These are phyloP conservation scores for Aspidiotus destructor DNA, from an alignment of 2,888 invertebrate species.

Conservation along the genomic window DNA sequence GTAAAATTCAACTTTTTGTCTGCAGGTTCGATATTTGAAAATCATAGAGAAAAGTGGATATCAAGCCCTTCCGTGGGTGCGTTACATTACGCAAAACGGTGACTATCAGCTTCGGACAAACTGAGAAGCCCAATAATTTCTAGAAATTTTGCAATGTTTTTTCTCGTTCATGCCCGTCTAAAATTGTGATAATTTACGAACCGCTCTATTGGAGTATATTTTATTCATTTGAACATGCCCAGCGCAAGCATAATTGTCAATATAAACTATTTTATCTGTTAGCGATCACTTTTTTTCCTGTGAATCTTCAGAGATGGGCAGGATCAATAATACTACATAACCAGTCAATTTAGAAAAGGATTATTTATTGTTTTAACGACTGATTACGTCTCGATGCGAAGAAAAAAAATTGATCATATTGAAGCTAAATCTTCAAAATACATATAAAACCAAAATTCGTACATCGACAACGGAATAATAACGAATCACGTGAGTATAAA, in stretches of 20 bases:
- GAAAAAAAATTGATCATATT: no score
- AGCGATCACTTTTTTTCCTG: no score
- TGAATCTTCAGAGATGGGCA: no score
- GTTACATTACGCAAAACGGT: constrained; percentile 62
- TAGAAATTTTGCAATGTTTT: neutral
- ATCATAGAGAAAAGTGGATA: constrained; percentile 59
- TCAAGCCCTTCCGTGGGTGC: constrained; percentile 59
- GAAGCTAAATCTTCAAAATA: no score
- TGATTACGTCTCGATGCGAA: no score
- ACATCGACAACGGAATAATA: no score
- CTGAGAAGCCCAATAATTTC: constrained; percentile 8
- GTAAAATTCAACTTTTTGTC: constrained; percentile 9
- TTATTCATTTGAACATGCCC: constrained; percentile 1
- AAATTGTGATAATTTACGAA: neutral
- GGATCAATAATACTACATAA: no score
- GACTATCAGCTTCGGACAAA: constrained; percentile 56
- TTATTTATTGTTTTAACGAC: no score
- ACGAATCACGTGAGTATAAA: no score
- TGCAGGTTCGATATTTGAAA: constrained; percentile 51
- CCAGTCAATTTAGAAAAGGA: no score
- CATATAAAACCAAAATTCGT: no score
- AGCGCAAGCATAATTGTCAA: neutral
- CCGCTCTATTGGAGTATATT: neutral
- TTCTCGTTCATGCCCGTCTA: neutral
- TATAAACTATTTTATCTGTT: neutral